phyloP scores from a whole-genome alignment of 2,888 invertebrate genomes.

The Acronicta aceris region DNA sequence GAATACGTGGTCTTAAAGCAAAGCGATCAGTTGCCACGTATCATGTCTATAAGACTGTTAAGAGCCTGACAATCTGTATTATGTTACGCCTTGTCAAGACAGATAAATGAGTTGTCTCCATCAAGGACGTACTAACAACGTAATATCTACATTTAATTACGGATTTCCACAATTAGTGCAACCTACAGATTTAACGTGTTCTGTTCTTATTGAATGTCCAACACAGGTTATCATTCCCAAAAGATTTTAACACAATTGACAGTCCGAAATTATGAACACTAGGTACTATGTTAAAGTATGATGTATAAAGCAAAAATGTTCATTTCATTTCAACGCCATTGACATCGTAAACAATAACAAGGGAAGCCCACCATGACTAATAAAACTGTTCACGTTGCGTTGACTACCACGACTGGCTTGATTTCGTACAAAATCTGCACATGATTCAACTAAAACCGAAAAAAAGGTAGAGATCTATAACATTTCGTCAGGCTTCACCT shows the following conservation, averaged over 20 bases:
- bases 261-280: no score
- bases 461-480: no score
- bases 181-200: no score
- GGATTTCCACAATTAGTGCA: no score
- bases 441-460: no score
- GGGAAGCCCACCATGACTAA: conserved; percentile 43
- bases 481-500: not conserved
- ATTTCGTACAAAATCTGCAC: conserved; percentile 2
- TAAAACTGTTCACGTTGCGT: conserved; percentile 27
- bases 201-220: no score
- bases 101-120: no score
- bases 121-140: no score
- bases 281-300: not conserved
- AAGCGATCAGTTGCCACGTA: not conserved
- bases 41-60: not conserved
- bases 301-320: conserved; percentile 13
- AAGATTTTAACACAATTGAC: no score
- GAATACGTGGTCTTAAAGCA: not conserved
- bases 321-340: conserved; percentile 4
- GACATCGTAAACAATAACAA: conserved; percentile 30
- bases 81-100: not conserved
- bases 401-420: conserved; percentile 18
- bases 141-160: no score
- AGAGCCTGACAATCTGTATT: no score
- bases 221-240: no score